These are phyloP conservation scores for Metridium senile DNA, from an alignment of 92 coral and sea anemone species.

Conservation along the genomic window DNA sequence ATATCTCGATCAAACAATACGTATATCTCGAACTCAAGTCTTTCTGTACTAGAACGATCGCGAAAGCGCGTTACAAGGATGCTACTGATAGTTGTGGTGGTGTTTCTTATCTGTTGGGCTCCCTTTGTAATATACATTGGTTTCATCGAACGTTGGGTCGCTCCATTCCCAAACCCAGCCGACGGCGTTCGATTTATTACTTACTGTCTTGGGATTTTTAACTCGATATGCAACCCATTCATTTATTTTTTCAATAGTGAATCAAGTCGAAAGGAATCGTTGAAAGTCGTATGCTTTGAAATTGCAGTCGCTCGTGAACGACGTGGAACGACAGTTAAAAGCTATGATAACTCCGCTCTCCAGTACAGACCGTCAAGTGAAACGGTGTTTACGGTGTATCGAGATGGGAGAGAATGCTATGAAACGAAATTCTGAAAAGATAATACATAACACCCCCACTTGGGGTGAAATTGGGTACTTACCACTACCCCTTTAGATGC, in stretches of 20 bases:
- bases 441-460: too few species aligned
- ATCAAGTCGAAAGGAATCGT: constrained; percentile 62
- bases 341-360: not conserved
- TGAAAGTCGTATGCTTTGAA: constrained; percentile 70
- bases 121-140: constrained; percentile 77
- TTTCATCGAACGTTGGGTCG: constrained; percentile 77
- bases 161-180: constrained; percentile 82
- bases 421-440: constrained; percentile 13
- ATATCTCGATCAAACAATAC: constrained; percentile 70
- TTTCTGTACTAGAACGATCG: constrained; percentile 54
- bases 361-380: constrained; percentile 1
- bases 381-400: constrained; percentile 12
- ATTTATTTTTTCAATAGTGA: constrained; percentile 81
- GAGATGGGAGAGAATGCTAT: constrained; percentile 20
- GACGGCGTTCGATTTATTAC: constrained; percentile 59
- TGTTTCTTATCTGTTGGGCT: constrained; percentile 70
- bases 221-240: constrained; percentile 83
- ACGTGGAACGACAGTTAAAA: constrained; percentile 17
- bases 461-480: too few species aligned
- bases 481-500: too few species aligned
- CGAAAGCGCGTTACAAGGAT: constrained; percentile 71
- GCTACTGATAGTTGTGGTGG: constrained; percentile 71
- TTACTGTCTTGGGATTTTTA: constrained; percentile 69
- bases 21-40: constrained; percentile 41
- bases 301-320: not conserved